phyloP scores from a whole-genome alignment of 2,113 vertebrate genomes.

The Peromyscus maniculatus region DNA sequence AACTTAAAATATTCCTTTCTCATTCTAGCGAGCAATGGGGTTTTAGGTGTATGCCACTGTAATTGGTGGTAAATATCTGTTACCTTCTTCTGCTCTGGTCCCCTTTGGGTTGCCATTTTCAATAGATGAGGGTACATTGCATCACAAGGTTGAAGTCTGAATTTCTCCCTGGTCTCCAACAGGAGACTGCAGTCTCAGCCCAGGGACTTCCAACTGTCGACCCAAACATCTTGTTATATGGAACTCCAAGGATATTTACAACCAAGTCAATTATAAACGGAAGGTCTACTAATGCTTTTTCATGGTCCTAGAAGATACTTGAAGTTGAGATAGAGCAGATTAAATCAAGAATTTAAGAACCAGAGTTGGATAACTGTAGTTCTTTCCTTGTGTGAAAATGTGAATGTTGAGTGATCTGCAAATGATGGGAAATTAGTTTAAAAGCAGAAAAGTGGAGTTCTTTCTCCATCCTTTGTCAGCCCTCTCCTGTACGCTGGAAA shows the following conservation, averaged over 20 bases:
- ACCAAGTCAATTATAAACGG: neutral
- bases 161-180: neutral
- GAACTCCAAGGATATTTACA: neutral
- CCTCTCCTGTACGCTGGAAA: slow-evolving; percentile 31
- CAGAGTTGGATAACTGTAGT: neutral
- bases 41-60: neutral
- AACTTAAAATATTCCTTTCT: neutral
- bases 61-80: neutral
- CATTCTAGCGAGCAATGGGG: neutral
- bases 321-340: neutral
- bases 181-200: neutral
- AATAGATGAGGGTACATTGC: neutral
- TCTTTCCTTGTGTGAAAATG: slow-evolving; percentile 24
- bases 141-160: neutral
- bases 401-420: slow-evolving; percentile 1
- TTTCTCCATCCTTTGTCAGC: slow-evolving; percentile 18
- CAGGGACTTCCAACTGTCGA: neutral
- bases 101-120: neutral
- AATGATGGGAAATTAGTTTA: slow-evolving; percentile 83
- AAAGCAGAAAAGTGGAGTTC: slow-evolving; percentile 61
- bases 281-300: neutral
- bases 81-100: neutral
- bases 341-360: neutral
- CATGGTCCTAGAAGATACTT: neutral
- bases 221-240: neutral